Base-by-base conservation (phyloP, 2,113 vertebrate genomes). In the Dicentrarchus labrax region DNA sequence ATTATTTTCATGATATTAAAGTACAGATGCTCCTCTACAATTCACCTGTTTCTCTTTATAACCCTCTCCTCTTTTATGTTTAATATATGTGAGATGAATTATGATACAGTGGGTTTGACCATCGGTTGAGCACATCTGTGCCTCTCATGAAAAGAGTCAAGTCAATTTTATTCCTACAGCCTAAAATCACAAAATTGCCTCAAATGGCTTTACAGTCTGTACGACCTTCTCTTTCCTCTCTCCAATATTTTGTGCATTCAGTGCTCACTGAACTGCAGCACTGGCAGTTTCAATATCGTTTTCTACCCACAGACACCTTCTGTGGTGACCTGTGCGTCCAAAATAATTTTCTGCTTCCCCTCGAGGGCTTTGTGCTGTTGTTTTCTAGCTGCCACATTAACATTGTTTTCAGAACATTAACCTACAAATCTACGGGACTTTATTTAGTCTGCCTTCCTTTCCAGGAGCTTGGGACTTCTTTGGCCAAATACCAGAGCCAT, bases 401-500 rank as follows among this genome's bases (percentile, higher is more conserved):
- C 75, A 38, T 84, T 69, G 72, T 80, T 90, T 87, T 83, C 74
- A 82, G 72, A 62, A 86, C 83, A 84, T 86, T 82, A 90, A 84
- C 88, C 83, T 77, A 78, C 56, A 72, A 87, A 80, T 72, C 36
- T 39, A 41, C 72, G 15, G 59, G 78, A 86, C 85, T 80, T 82
- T 65, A 76, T 85, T 90, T 83, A 81, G 72, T 41, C 76, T 39
- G 48, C 72, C 41, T 66, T 65, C 54, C 47, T 11, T 30, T 87
- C 50, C 72, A 75, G 79, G 73, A 72, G 71, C 86, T 67, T 75
- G 80, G 85, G 88, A 89, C 76, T 11, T 57, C 59, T 89, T 85
- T 84, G 76, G 80, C 82, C 53, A 82, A 82, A 90, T 89, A 90
- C 86, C 74, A 60, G 50, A 67, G 78, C 85, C 83, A 88, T 90